Base-by-base conservation (phyloP, 2,888 invertebrate species). In the Conchocele bisecta region DNA sequence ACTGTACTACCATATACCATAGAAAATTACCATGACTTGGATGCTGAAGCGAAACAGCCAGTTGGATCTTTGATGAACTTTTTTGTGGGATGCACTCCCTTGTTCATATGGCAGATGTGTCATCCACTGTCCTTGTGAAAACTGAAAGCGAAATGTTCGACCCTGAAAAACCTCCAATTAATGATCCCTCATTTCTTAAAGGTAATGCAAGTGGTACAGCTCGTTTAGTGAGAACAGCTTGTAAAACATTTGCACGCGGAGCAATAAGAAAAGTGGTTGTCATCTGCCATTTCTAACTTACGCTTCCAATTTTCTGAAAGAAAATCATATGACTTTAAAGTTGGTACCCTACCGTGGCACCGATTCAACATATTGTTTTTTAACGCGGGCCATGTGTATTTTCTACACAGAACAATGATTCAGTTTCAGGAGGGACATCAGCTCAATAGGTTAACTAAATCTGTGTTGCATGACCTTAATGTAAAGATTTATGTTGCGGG, bases 71-170 rank as follows among this genome's bases (percentile, higher is more conserved):
- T 63, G 2, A 24, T 42, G 29, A 63, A 68, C 26, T 63, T 63
- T 68, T 68, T 20, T 68, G 60, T 46, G 61, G 54, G 9, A 24
- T 61, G 7, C 68, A 61, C 17, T 42, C 28, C 7, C 31, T 68
- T 15, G 61, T 61, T 7, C 54, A 68, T 29, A 22, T 68, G 31
- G 68, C 63, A 29, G 69, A 69, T 20, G 29, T n/a, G 41, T 37
- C 44, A 42, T n/a, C 29, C 28, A 35, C 28, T 29, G n/a, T 51
- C 20, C 22, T 60, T n/a, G 6, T 24, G 0, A n/a, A 60, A 22
- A 42, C 26, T 2, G 26, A 63, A 13, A 53, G 44, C 31, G 44
- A 53, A 42, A 28, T 44, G 3, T 41, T 56, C 20, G 48, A 20
- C 11, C 39, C 20, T 13, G 33, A 41, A 33, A 20, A 39, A 7